Conservation (phyloP, 1,140 invertebrate species). For the Centruroides sculpturatus region DNA sequence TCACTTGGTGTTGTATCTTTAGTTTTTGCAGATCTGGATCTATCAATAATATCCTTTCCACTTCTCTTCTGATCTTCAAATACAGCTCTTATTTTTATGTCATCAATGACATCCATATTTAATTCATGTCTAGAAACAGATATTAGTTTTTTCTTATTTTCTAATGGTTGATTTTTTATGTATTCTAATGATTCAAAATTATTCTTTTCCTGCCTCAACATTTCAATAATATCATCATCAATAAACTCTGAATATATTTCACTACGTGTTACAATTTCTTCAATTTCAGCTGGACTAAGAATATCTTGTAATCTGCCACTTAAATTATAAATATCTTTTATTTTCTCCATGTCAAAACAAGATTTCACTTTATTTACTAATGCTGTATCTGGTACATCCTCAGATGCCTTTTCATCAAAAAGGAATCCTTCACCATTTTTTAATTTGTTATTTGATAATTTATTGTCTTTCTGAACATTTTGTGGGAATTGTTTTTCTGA, state of each 20-base stretch:
- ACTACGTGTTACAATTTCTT: slow-evolving; percentile 28
- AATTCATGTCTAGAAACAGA: background rate
- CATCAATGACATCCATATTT: background rate
- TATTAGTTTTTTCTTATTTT: background rate
- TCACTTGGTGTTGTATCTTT: background rate
- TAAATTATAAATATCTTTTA: slow-evolving; percentile 27
- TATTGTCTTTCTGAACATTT: no score
- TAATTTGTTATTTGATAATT: background rate
- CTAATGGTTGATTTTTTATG: no score
- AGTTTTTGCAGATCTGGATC: background rate
- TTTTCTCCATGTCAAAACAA: slow-evolving; percentile 25
- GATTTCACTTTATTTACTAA: slow-evolving; percentile 20
- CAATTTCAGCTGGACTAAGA: slow-evolving; percentile 26
- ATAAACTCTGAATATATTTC: slow-evolving; percentile 24
- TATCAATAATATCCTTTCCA: background rate
- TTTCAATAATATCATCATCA: slow-evolving; percentile 25
- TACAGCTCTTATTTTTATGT: background rate
- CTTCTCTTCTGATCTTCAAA: background rate
- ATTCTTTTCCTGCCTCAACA: slow-evolving; percentile 10
- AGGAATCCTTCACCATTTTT: background rate
- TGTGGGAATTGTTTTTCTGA: no score
- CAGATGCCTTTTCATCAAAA: background rate
- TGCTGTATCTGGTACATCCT: background rate
- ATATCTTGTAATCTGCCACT: slow-evolving; percentile 27
- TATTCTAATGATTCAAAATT: background rate